Evolutionary conservation across 2,113 vertebrate species (phyloP).

Genomic region (Brachypteracias leptosomus): DNA sequence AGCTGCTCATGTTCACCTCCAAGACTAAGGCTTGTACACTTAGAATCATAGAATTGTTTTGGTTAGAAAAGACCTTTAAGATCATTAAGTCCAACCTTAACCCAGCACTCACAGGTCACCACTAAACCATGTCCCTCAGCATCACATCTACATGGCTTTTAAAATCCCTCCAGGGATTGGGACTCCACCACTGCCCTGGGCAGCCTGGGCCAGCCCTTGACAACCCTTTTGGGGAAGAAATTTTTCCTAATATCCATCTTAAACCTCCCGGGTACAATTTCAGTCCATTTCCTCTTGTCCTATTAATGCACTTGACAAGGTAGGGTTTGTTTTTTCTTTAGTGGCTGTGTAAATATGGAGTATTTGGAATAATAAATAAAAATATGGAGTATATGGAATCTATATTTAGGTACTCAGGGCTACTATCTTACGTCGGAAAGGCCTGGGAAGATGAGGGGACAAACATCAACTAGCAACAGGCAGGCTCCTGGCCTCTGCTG

Average conservation of each 20-base stretch:
- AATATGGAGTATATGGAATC: too few species aligned
- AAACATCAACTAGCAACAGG: background rate
- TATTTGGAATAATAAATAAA: too few species aligned
- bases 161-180: background rate
- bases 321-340: background rate
- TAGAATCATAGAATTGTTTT: background rate
- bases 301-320: background rate
- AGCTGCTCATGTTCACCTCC: background rate
- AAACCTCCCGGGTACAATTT: background rate
- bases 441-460: background rate
- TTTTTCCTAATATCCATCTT: background rate
- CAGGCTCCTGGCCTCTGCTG: background rate
- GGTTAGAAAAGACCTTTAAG: background rate
- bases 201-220: background rate
- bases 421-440: background rate
- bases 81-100: background rate
- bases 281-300: background rate
- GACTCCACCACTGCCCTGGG: background rate
- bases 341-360: background rate
- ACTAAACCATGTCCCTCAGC: background rate
- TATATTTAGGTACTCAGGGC: background rate
- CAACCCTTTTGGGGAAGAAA: background rate
- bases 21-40: background rate
- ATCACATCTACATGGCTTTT: background rate
- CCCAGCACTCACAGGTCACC: background rate